phyloP scores from a whole-genome alignment of 2,888 invertebrate genomes.

The Tetanocera ferruginea region DNA sequence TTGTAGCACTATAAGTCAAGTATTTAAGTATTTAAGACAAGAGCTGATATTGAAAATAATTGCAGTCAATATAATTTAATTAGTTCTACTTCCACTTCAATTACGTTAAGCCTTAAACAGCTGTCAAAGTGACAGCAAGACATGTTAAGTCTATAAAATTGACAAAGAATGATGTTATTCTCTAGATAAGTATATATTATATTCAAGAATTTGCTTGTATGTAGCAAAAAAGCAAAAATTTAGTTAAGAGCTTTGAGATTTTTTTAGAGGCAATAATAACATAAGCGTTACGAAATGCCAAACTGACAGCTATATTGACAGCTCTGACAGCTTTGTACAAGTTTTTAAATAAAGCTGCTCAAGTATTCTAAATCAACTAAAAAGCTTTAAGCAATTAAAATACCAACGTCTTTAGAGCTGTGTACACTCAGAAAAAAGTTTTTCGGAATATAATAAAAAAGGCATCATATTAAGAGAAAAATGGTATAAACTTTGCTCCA shows the following conservation, averaged over 20 bases:
- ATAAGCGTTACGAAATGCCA: neutral
- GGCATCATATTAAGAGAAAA: too few species aligned
- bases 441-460: too few species aligned
- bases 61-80: neutral
- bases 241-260: neutral
- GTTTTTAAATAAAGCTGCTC: neutral
- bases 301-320: conserved; percentile 11
- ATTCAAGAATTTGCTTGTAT: neutral
- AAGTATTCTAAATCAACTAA: neutral
- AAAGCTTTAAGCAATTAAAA: neutral
- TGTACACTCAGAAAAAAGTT: too few species aligned
- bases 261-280: neutral
- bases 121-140: neutral
- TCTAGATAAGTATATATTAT: neutral
- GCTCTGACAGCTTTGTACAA: neutral
- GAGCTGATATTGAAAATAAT: neutral
- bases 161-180: neutral
- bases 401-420: neutral
- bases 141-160: neutral
- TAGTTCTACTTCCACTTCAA: neutral
- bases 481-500: too few species aligned
- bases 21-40: neutral
- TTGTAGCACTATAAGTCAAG: neutral
- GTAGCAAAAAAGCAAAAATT: neutral
- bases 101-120: neutral